Percentiles rank a stretch among this genome's conserved stretches.
phyloP scores from a whole-genome alignment of 2,797 vertebrate genomes.

The Falco berigora region DNA sequence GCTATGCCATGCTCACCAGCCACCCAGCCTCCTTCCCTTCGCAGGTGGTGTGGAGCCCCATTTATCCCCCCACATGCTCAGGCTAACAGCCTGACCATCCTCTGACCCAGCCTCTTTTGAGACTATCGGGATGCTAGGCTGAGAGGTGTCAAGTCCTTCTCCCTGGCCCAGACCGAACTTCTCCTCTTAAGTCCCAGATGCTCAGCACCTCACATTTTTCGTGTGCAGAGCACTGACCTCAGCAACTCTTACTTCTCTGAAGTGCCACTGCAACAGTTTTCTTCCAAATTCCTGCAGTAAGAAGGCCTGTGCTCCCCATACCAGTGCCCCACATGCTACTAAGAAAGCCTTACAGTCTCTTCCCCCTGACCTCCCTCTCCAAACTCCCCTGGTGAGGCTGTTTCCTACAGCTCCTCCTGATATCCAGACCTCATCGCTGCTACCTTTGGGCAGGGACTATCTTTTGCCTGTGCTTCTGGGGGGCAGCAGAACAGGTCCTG shows the following conservation, averaged over 20 bases:
- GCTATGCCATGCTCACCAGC: background rate
- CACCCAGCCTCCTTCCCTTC: background rate
- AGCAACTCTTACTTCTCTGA: background rate
- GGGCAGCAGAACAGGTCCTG: background rate
- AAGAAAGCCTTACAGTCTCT: background rate
- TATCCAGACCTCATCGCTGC: background rate
- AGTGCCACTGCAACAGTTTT: background rate
- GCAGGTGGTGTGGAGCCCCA: fast-evolving
- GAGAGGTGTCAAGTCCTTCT: background rate
- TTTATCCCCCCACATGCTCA: background rate
- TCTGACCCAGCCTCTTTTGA: background rate
- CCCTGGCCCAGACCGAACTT: background rate
- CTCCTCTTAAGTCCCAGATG: background rate
- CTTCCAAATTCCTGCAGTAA: constrained; percentile 13
- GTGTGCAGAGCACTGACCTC: background rate
- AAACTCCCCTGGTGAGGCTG: background rate
- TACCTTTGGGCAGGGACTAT: background rate
- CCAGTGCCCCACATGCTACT: background rate
- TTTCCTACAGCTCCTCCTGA: background rate
- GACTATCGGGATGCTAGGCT: background rate
- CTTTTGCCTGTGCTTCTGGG: background rate
- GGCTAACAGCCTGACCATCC: background rate
- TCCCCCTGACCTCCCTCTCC: background rate
- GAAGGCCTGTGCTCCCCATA: background rate
- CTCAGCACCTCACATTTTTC: background rate